Conservation (phyloP, 2,888 invertebrate genomes). For the Meteorus cinctellus region DNA sequence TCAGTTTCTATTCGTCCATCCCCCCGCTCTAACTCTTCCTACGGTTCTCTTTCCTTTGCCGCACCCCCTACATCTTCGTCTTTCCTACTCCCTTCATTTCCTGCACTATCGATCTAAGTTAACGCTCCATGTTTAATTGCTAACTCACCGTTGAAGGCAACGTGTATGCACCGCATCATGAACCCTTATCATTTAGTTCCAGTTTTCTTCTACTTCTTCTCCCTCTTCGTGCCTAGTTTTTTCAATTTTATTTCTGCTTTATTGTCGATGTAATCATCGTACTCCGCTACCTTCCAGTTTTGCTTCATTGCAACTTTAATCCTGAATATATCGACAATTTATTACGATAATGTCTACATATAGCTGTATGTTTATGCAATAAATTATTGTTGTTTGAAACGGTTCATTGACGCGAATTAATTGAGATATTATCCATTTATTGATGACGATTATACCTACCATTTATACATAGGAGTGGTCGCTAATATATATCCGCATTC, state of each 20-base stretch:
- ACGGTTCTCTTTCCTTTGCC: neutral
- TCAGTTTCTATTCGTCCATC: neutral
- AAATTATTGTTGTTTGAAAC: conserved; percentile 1
- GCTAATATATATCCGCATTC: conserved; percentile 23
- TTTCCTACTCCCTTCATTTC: neutral
- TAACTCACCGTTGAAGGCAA: conserved; percentile 23
- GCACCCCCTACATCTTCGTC: neutral
- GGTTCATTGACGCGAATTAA: conserved; percentile 23
- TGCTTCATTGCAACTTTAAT: neutral
- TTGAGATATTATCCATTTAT: conserved; percentile 16
- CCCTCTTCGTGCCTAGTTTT: neutral
- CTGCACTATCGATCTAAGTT: conserved; percentile 26
- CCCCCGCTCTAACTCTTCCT: neutral
- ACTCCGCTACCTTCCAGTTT: neutral
- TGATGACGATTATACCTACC: neutral
- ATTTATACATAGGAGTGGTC: neutral
- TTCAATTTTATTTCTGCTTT: neutral
- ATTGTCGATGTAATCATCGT: neutral
- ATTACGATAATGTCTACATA: neutral
- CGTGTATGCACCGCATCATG: conserved; percentile 9
- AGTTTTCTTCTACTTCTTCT: neutral
- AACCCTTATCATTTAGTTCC: conserved; percentile 4
- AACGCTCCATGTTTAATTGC: conserved; percentile 27
- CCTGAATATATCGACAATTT: neutral
- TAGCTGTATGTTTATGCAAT: neutral